These are phyloP conservation scores for Ovis canadensis DNA, from an alignment of 2,113 vertebrate species.

Conservation along the genomic window DNA sequence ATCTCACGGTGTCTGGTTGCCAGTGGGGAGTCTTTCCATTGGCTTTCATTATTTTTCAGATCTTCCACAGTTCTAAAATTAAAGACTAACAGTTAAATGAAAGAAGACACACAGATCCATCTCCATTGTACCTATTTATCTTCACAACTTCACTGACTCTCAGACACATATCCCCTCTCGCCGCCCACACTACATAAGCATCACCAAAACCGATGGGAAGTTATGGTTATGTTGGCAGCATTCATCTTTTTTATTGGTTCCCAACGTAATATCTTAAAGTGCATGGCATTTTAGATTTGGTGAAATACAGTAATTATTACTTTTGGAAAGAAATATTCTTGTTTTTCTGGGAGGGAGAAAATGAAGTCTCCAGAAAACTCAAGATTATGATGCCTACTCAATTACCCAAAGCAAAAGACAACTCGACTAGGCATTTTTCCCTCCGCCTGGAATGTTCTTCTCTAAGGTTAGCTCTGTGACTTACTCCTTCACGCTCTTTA, in stretches of 20 bases:
- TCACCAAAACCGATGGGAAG: background rate
- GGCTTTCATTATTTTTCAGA: conserved; percentile 96
- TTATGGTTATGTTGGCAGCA: background rate
- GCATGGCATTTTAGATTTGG: background rate
- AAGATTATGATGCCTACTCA: background rate
- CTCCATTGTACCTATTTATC: background rate
- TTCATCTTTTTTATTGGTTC: background rate
- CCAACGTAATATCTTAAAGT: background rate
- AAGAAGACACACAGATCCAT: background rate
- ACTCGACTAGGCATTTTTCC: background rate
- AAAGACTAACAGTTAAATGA: background rate
- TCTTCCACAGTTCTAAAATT: conserved; percentile 94
- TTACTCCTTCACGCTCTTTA: background rate
- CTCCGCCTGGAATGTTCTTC: background rate
- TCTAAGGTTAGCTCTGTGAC: background rate
- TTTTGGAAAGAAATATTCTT: background rate
- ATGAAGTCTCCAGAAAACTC: background rate
- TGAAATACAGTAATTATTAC: background rate
- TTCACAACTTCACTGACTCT: background rate
- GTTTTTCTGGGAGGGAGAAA: background rate
- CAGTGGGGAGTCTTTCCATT: conserved; percentile 97
- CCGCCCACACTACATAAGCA: background rate
- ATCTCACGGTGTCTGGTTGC: conserved; percentile 96
- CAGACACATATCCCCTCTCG: background rate
- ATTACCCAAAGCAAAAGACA: background rate